These are phyloP conservation scores for Henricia sp. DNA, from an alignment of 53 echinoderm and acorn worm species.

Conservation along the genomic window DNA sequence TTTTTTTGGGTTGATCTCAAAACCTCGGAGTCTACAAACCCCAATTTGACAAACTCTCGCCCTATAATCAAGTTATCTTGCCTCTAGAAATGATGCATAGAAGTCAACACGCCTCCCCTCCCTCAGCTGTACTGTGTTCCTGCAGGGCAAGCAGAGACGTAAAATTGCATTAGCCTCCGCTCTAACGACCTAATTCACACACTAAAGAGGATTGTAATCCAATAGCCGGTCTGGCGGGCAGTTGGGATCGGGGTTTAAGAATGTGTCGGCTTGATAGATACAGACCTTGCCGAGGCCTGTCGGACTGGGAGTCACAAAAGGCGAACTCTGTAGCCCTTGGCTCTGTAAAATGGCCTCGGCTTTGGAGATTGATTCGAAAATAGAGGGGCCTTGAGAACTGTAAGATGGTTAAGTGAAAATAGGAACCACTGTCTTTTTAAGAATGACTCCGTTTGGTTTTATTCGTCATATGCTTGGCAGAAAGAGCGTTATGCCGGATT, in stretches of 20 bases:
- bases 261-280: background rate
- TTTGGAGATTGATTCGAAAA: background rate
- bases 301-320: background rate
- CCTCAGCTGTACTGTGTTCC: background rate
- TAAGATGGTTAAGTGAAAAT: too few relatives aligned
- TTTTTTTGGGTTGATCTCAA: too few relatives aligned
- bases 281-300: constrained; percentile 19
- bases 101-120: too few relatives aligned
- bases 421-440: too few relatives aligned
- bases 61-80: constrained; percentile 17
- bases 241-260: background rate
- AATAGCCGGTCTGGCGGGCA: constrained; percentile 7
- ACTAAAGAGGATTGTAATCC: constrained; percentile 46
- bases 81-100: too few relatives aligned
- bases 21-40: background rate
- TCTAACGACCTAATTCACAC: constrained; percentile 60
- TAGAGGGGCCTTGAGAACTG: too few relatives aligned
- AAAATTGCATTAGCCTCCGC: constrained; percentile 45
- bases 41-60: constrained; percentile 26
- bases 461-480: too few relatives aligned
- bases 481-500: too few relatives aligned
- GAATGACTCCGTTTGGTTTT: too few relatives aligned
- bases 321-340: background rate
- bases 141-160: constrained; percentile 26
- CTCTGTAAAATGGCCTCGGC: constrained; percentile 1